Conservation (phyloP, 2,113 vertebrate genomes). For the Brienomyrus brachyistius region DNA sequence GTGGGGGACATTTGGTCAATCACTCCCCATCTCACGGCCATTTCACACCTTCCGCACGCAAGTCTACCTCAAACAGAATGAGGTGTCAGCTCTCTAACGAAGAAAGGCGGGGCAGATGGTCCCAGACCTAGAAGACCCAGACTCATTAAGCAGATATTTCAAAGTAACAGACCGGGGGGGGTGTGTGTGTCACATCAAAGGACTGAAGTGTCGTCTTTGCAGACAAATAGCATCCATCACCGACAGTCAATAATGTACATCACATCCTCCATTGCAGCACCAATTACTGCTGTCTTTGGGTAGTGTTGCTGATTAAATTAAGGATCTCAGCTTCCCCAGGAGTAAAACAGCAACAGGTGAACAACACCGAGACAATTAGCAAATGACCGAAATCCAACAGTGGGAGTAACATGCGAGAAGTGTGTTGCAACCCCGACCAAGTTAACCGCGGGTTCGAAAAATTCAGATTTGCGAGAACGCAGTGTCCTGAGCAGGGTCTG, state of each 20-base stretch:
- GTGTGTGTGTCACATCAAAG: conserved; percentile 27
- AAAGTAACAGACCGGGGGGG: not conserved
- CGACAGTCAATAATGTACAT: not conserved
- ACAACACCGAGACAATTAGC: not conserved
- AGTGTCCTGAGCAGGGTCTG: not conserved
- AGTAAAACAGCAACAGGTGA: not conserved
- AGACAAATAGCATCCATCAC: conserved; percentile 34
- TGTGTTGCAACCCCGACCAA: not conserved
- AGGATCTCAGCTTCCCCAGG: not conserved
- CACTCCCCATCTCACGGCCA: not conserved
- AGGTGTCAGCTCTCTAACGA: conserved; percentile 37
- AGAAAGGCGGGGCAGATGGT: conserved; percentile 22
- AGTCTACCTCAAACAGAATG: conserved; percentile 28
- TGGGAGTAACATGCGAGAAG: not conserved
- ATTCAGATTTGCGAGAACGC: not conserved
- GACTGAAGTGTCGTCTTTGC: conserved; percentile 34
- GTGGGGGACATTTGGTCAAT: not conserved
- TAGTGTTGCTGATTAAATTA: not conserved
- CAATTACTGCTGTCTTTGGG: not conserved
- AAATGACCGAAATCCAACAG: not conserved
- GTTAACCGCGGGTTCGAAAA: not conserved
- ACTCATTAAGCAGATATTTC: conserved; percentile 1
- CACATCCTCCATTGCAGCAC: not conserved
- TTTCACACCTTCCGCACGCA: not conserved
- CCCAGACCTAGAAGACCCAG: conserved; percentile 32